Evolutionary conservation across 2,113 vertebrate genomes (phyloP), one percentile per base, ranked within the genome.

Genomic region (Zingel zingel): DNA sequence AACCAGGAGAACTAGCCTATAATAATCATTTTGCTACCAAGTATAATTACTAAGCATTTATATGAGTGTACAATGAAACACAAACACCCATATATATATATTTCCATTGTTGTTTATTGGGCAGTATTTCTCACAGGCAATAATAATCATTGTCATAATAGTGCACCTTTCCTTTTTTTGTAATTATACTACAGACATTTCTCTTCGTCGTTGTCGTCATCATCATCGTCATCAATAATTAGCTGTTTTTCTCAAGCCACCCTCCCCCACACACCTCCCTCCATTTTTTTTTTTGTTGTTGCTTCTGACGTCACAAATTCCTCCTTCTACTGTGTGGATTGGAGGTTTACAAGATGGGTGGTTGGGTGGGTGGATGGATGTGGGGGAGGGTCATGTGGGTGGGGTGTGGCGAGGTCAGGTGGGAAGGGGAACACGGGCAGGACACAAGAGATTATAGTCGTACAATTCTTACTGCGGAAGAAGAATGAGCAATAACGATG

Each of bases 121-220:
- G 94, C 90, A 92, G 92, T 94, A 92, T 94, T 94, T 94, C 87
- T 94, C 91, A 95, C 94, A 96, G 95, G 94, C 95, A 96, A 93
- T 95, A 95, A 93, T 94, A 93, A 91, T 92, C 87, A 91, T 93
- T 85, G 88, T 92, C 88, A 87, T 93, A 89, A 95, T 95, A 95
- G 95, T 95, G 94, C 94, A 95, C 93, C 93, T 94, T 89, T 88
- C 80, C 87, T 82, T 90, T 91, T 33, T 87, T 91, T 91, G 88
- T 86, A 84, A 89, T 91, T 94, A 93, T 93, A 93, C 91, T 94
- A 94, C 93, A 95, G 93, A 95, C 93, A 93, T 94, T 94, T 94
- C 87, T 92, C 85, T 89, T 90, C 64, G 75, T 91, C 70, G 65
- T 89, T 77, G 76, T 84, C 54, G 71, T 87, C 63, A 67, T 91